Evolutionary conservation across 1,140 invertebrate species (phyloP).

Genomic region (Ectropis grisescens): DNA sequence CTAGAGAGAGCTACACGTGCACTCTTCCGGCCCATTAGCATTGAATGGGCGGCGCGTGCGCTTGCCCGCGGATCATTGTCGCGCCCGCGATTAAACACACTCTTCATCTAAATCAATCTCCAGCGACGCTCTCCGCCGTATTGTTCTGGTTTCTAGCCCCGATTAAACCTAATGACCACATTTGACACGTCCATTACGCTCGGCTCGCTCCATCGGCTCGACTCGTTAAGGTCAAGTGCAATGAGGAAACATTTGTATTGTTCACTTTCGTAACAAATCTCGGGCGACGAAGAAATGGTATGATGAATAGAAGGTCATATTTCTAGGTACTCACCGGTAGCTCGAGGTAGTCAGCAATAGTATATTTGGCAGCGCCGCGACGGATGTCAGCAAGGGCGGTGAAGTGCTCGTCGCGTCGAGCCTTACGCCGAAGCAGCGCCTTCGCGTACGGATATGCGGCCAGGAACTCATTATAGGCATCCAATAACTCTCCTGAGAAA

Average conservation of each 20-base stretch:
- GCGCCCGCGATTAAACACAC: constrained; percentile 40
- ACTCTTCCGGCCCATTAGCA: constrained; percentile 59
- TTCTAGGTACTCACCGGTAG: constrained; percentile 53
- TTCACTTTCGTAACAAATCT: constrained; percentile 14
- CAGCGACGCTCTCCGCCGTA: constrained; percentile 21
- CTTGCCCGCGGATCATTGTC: constrained; percentile 44
- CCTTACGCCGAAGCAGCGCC: constrained; percentile 47
- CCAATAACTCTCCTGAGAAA: constrained; percentile 60
- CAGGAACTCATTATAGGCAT: constrained; percentile 58
- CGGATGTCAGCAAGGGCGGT: constrained; percentile 57
- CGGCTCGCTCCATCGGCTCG: constrained; percentile 10
- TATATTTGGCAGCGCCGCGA: constrained; percentile 56
- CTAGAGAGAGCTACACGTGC: constrained; percentile 45
- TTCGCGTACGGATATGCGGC: constrained; percentile 53
- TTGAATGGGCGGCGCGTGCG: constrained; percentile 54
- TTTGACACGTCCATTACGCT: constrained; percentile 29
- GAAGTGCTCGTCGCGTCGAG: constrained; percentile 59
- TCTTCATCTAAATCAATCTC: constrained; percentile 44
- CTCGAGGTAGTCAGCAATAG: constrained; percentile 58
- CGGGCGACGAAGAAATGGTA: no score
- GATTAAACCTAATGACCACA: constrained; percentile 46
- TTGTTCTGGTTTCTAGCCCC: constrained; percentile 38
- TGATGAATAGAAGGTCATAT: no score
- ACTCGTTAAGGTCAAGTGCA: constrained; percentile 24
- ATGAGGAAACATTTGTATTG: constrained; percentile 15